phyloP scores from a whole-genome alignment of 2,113 vertebrate species.

The Callospermophilus lateralis region DNA sequence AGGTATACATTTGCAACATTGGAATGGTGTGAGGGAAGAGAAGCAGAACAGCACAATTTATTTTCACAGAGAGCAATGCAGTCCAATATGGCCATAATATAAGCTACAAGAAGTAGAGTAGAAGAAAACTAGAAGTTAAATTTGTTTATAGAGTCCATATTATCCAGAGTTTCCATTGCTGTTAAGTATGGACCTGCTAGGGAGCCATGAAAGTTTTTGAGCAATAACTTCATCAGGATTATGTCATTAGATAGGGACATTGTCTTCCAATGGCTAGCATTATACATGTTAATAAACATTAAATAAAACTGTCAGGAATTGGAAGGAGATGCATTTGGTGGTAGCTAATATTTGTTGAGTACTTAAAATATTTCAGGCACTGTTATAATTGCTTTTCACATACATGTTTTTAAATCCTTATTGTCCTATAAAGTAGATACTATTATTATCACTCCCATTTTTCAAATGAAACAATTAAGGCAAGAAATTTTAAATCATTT shows the following conservation, averaged over 20 bases:
- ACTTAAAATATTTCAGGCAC: background rate
- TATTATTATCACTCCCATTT: background rate
- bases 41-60: background rate
- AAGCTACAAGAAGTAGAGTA: background rate
- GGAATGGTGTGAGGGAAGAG: slow-evolving; percentile 14
- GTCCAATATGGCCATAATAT: background rate
- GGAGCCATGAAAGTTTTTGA: background rate
- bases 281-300: background rate
- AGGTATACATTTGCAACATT: background rate
- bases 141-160: background rate
- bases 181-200: background rate
- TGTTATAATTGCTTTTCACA: background rate
- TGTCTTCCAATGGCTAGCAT: background rate
- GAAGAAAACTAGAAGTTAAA: background rate
- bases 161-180: background rate
- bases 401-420: slow-evolving; percentile 23
- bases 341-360: background rate
- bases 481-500: slow-evolving; percentile 20
- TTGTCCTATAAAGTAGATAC: background rate
- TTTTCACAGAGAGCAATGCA: background rate
- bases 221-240: slow-evolving; percentile 38
- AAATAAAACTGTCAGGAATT: background rate
- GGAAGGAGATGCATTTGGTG: slow-evolving; percentile 20
- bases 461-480: slow-evolving; percentile 40
- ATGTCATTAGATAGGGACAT: background rate